These are phyloP conservation scores for Seira musarum DNA, from an alignment of 2,888 invertebrate genomes.

Conservation along the genomic window DNA sequence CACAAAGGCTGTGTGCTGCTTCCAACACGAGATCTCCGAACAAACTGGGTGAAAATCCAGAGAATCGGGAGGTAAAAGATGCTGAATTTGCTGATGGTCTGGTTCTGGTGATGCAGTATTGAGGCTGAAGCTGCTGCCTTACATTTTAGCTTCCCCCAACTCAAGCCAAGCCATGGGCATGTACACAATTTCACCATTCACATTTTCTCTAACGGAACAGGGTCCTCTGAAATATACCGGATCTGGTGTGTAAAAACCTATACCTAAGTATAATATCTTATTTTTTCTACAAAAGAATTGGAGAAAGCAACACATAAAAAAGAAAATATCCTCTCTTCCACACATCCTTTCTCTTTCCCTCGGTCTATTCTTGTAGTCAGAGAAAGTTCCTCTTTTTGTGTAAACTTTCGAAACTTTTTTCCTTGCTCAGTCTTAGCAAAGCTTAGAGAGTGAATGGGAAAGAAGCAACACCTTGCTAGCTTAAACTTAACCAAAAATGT, in stretches of 20 bases:
- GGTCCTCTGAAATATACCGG: too few species aligned
- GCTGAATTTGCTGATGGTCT: constrained; percentile 1
- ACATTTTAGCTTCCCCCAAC: background rate
- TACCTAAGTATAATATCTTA: background rate
- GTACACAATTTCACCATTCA: background rate
- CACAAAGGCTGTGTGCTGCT: constrained; percentile 15
- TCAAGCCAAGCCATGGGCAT: too few species aligned
- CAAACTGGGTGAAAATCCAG: constrained; percentile 39
- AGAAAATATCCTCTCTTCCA: background rate
- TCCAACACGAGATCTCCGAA: constrained; percentile 27
- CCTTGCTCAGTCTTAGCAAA: background rate
- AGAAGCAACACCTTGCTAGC: constrained; percentile 13
- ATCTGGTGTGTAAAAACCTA: background rate
- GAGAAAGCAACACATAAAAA: background rate
- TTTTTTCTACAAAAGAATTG: background rate
- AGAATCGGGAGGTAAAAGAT: constrained; percentile 19
- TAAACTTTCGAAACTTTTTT: constrained; percentile 8
- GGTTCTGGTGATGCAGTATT: background rate
- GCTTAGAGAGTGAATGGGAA: background rate
- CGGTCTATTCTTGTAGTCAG: background rate
- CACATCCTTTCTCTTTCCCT: background rate
- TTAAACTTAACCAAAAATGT: too few species aligned
- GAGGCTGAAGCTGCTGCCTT: constrained; percentile 2
- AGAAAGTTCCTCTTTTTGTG: constrained; percentile 11
- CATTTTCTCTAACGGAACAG: background rate